Conservation (phyloP, 2,888 invertebrate species). For the Polyploca ridens region DNA sequence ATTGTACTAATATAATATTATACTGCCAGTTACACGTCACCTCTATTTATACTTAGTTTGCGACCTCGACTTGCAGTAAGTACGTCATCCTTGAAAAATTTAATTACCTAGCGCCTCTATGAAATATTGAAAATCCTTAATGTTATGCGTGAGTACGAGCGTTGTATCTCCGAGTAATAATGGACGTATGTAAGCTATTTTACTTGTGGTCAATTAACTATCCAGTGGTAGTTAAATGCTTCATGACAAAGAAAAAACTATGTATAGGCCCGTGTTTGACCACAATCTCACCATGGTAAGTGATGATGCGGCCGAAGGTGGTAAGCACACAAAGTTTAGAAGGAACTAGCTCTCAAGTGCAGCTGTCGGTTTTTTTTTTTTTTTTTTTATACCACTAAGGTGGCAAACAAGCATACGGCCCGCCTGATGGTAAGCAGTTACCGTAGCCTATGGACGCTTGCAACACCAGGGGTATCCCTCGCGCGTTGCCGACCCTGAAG, state of each 20-base stretch:
- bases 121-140: constrained; percentile 1
- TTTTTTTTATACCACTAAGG: too few relatives aligned
- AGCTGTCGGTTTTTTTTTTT: too few relatives aligned
- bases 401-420: too few relatives aligned
- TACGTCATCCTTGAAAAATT: constrained; percentile 1
- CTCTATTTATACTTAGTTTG: constrained; percentile 1
- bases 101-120: not conserved
- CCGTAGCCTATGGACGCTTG: too few relatives aligned
- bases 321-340: too few relatives aligned
- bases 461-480: too few relatives aligned
- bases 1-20: constrained; percentile 3
- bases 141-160: not conserved
- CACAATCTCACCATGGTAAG: too few relatives aligned
- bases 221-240: constrained; percentile 1
- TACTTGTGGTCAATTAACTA: constrained; percentile 9
- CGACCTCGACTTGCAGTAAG: not conserved
- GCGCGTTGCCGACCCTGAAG: too few relatives aligned
- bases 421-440: too few relatives aligned
- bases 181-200: not conserved
- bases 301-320: too few relatives aligned
- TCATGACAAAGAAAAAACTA: not conserved
- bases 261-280: too few relatives aligned
- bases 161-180: not conserved
- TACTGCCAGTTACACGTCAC: not conserved
- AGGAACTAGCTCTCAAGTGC: too few relatives aligned